Conservation (phyloP, 2,113 vertebrate species). For the Scatophagus argus region DNA sequence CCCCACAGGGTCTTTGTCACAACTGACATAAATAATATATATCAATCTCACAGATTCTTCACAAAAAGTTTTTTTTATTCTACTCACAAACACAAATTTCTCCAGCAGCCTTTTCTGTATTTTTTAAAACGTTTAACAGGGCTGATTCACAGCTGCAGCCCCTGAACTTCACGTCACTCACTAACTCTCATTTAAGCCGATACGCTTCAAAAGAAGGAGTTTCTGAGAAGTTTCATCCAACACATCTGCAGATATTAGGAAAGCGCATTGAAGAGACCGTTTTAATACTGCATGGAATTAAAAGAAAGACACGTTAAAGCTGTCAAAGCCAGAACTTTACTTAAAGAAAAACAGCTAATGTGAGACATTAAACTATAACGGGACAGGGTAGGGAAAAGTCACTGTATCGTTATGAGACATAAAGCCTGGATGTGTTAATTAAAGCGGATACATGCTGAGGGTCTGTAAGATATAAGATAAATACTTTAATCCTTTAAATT, state of each 20-base stretch:
- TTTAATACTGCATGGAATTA: slow-evolving; percentile 22
- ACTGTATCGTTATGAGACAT: not conserved
- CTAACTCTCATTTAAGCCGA: not conserved
- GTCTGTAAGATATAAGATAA: too few relatives aligned
- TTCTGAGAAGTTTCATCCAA: not conserved
- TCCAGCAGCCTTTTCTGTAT: not conserved
- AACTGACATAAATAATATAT: not conserved
- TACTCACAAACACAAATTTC: not conserved
- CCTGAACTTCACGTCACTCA: not conserved
- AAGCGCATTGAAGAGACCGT: not conserved
- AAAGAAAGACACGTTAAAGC: slow-evolving; percentile 21
- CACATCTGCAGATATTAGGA: not conserved
- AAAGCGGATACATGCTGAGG: not conserved
- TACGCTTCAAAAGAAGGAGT: not conserved
- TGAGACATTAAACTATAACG: not conserved
- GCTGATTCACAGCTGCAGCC: not conserved
- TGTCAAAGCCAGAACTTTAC: not conserved
- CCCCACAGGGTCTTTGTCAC: not conserved
- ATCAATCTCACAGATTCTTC: not conserved
- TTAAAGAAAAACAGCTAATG: slow-evolving; percentile 5
- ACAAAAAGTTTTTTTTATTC: not conserved
- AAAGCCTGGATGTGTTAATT: not conserved
- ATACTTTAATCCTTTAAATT: not conserved
- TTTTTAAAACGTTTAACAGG: not conserved
- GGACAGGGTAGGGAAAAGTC: not conserved